These are phyloP conservation scores for Eutrigla gurnardus DNA, from an alignment of 2,797 vertebrate species.

Conservation along the genomic window DNA sequence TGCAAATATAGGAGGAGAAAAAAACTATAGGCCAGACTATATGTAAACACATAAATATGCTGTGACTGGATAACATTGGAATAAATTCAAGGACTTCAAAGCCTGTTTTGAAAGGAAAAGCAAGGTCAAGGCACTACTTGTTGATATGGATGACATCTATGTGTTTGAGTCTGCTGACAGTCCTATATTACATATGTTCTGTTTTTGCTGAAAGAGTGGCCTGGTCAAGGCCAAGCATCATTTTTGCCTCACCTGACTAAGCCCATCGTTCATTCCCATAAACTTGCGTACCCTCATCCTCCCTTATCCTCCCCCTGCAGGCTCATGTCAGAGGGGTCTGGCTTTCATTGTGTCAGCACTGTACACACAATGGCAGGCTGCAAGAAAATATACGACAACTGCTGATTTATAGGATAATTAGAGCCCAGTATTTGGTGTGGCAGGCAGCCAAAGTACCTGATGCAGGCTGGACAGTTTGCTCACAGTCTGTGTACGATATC, in stretches of 20 bases:
- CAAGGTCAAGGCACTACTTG: slow-evolving; percentile 34
- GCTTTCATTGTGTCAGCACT: slow-evolving; percentile 74
- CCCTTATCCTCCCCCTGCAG: slow-evolving; percentile 33
- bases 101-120: slow-evolving; percentile 35
- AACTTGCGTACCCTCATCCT: slow-evolving; percentile 55
- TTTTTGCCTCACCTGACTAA: slow-evolving; percentile 57
- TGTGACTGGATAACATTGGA: slow-evolving; percentile 51
- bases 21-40: slow-evolving; percentile 51
- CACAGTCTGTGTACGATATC: slow-evolving; percentile 52
- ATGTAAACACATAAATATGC: slow-evolving; percentile 65
- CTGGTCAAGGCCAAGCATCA: slow-evolving; percentile 50
- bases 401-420: slow-evolving; percentile 85
- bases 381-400: slow-evolving; percentile 72
- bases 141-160: slow-evolving; percentile 49
- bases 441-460: slow-evolving; percentile 75
- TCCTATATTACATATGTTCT: slow-evolving; percentile 36
- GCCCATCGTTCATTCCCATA: slow-evolving; percentile 54
- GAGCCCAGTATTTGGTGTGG: slow-evolving; percentile 75
- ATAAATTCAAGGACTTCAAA: slow-evolving; percentile 57
- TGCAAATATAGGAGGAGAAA: slow-evolving; percentile 37
- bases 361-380: slow-evolving; percentile 63
- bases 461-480: slow-evolving; percentile 61
- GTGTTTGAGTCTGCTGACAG: slow-evolving; percentile 44
- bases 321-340: slow-evolving; percentile 67
- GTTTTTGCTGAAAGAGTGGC: slow-evolving; percentile 36